A percentile compares a stretch with the other conserved stretches of the same genome.
Conservation (phyloP, 2,113 vertebrate species). For the Oncorhynchus kisutch region DNA sequence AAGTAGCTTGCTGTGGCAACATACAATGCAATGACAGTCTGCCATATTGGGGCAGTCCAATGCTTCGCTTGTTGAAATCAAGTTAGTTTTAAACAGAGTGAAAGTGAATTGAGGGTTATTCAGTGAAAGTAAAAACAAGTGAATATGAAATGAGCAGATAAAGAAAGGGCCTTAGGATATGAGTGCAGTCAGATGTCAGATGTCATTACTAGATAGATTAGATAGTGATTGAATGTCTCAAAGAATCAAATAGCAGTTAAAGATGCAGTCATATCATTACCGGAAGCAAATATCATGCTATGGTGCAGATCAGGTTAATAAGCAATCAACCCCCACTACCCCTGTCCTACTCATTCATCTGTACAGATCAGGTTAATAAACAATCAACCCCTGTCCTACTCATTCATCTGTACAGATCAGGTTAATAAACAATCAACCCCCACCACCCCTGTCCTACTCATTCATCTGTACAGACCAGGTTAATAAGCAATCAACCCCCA, state of each 20-base stretch:
- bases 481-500: constrained; percentile 13
- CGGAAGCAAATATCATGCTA: constrained; percentile 53
- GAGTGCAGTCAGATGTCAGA: background rate
- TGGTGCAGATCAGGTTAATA: background rate
- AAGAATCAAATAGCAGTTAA: constrained; percentile 31
- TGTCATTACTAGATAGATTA: background rate
- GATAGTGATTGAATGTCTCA: background rate
- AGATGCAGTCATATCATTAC: constrained; percentile 15
- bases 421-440: constrained; percentile 15
- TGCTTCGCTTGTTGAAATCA: background rate
- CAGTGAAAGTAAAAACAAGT: background rate
- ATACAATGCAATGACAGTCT: background rate
- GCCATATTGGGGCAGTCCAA: background rate
- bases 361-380: constrained; percentile 30
- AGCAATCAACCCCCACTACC: too few relatives aligned
- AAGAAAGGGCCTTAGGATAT: background rate
- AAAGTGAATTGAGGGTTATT: background rate
- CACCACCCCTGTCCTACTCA: background rate
- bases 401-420: constrained; percentile 23
- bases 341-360: too few relatives aligned
- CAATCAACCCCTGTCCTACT: background rate
- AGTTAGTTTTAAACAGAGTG: background rate
- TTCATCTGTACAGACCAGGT: constrained; percentile 21
- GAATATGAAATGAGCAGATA: constrained; percentile 5
- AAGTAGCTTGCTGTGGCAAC: background rate